Base-by-base conservation (phyloP, 2,888 invertebrate genomes). In the Drosophila yooni region DNA sequence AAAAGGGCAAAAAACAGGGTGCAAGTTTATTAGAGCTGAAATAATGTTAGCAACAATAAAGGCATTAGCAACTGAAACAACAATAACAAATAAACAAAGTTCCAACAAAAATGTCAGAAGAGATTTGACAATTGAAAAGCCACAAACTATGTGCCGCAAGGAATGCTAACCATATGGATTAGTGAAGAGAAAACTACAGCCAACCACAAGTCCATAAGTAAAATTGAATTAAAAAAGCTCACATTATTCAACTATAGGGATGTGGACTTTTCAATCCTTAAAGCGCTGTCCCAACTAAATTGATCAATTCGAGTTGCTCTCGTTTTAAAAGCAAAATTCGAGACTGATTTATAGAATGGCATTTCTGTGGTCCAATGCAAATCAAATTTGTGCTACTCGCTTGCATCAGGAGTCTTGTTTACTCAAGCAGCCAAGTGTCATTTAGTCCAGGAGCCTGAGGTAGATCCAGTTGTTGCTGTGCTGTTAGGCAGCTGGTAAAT, bases 401-500 rank as follows among this genome's bases (percentile, higher is more conserved):
- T 33, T 52, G 65, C 66, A 50, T 43, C 65, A 48, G 51, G 62
- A 67, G 67, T 43, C 74, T 72, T 83, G 83, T 82, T 83, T 82
- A 82, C 61, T 73, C 75, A 83, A 71, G 70, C 78, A 73, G 64
- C 70, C 72, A 78, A 82, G 74, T 88, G 89, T 75, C 88, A 78
- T 72, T 84, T 86, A 86, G 74, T 69, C 77, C 72, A 69, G 63
- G 64, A 59, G 59, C 63, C 71, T 29, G 54, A 33, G 70, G 74
- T 64, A 25, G 15, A 36, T 18, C 70, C 62, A 34, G 56, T 48
- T 31, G 56, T n/a, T 56, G 57, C 10, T 15, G 2, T 40, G 57
- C 31, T 40, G 27, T 40, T 57, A 43, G 43, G 31, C 43, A 62
- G 54, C 72, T 67, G 59, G 70, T 70, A 56, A 80, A 81, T 83